These are phyloP conservation scores for Drosophila pandora DNA, from an alignment of 1,140 invertebrate species.

Conservation along the genomic window DNA sequence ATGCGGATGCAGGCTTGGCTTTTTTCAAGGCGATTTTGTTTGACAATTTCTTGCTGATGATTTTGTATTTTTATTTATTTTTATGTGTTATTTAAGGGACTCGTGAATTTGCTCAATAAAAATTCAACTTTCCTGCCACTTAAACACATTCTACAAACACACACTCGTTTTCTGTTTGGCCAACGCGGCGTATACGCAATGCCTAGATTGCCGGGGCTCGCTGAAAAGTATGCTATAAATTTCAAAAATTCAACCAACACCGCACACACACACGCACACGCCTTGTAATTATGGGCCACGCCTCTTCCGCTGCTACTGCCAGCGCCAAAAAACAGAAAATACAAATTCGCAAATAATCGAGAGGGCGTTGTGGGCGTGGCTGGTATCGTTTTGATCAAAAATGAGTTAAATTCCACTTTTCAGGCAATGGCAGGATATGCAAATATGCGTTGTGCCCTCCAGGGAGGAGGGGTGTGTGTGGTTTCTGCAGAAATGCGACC, in stretches of 20 bases:
- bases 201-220: conserved; percentile 31
- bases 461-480: no score
- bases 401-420: conserved; percentile 50
- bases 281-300: conserved; percentile 32
- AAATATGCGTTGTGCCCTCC: conserved; percentile 19
- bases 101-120: conserved; percentile 61
- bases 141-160: neutral
- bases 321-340: neutral
- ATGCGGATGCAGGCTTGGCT: conserved; percentile 6
- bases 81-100: conserved; percentile 46
- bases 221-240: conserved; percentile 68
- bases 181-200: conserved; percentile 51
- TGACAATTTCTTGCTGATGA: conserved; percentile 19
- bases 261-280: conserved; percentile 2
- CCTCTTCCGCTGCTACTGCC: neutral
- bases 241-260: conserved; percentile 23
- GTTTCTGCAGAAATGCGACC: conserved; percentile 23
- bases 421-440: conserved; percentile 17
- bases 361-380: conserved; percentile 22
- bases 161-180: neutral
- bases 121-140: conserved; percentile 45
- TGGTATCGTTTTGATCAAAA: conserved; percentile 45
- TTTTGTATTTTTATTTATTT: conserved; percentile 11
- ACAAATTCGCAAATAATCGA: conserved; percentile 3
- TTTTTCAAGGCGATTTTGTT: neutral